phyloP scores from a whole-genome alignment of 1,140 invertebrate genomes.

The Atta cephalotes region DNA sequence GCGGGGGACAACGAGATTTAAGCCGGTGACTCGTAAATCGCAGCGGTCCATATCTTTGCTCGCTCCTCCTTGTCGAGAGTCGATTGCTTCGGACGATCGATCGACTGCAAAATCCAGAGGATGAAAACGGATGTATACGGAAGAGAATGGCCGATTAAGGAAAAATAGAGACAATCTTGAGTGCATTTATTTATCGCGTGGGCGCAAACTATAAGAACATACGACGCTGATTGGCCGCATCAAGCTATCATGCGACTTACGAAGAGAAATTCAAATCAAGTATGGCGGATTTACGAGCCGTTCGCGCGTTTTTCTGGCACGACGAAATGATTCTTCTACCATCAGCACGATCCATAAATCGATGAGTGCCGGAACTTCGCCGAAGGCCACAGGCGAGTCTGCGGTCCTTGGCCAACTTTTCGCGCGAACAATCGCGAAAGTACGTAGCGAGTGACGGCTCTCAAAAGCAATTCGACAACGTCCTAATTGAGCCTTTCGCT shows the following conservation, averaged over 20 bases:
- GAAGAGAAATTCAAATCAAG: slow-evolving; percentile 10
- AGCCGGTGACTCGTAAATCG: slow-evolving; percentile 75
- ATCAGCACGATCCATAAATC: slow-evolving; percentile 10
- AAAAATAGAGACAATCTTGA: slow-evolving; percentile 7
- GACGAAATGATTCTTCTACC: background rate
- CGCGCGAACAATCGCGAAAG: slow-evolving; percentile 41
- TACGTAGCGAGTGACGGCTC: slow-evolving; percentile 14
- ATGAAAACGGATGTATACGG: slow-evolving; percentile 2
- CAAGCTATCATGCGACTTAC: background rate
- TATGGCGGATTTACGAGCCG: slow-evolving; percentile 6
- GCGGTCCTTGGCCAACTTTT: slow-evolving; percentile 51
- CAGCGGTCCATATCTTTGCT: slow-evolving; percentile 78
- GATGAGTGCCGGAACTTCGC: slow-evolving; percentile 8
- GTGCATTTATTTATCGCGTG: slow-evolving; percentile 42
- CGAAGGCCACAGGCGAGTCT: slow-evolving; percentile 20
- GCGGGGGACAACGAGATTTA: slow-evolving; percentile 65
- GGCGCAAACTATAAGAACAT: slow-evolving; percentile 1
- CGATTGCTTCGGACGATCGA: slow-evolving; percentile 79
- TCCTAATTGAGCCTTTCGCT: slow-evolving; percentile 19
- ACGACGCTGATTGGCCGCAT: slow-evolving; percentile 6
- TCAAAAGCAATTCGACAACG: slow-evolving; percentile 19
- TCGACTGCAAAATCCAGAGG: slow-evolving; percentile 52
- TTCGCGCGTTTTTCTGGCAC: background rate
- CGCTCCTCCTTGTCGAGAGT: slow-evolving; percentile 70
- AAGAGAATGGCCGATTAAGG: slow-evolving; percentile 45